Conservation (phyloP, 2,888 invertebrate genomes). For the Parascotia fuliginaria region DNA sequence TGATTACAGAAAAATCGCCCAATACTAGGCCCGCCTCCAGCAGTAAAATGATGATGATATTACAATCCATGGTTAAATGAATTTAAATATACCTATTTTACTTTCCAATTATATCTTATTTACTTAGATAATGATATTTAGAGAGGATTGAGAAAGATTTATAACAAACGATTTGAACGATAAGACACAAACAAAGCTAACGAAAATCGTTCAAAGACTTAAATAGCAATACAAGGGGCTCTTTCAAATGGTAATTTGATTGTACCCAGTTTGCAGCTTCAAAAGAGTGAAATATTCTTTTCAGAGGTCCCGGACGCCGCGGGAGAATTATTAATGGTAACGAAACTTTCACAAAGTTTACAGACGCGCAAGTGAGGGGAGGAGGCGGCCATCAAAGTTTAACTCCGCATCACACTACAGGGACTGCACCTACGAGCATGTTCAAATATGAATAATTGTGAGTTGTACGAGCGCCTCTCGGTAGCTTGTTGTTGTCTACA, state of each 20-base stretch:
- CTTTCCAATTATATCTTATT: too few relatives aligned
- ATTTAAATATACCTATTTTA: too few relatives aligned
- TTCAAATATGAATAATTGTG: constrained; percentile 8
- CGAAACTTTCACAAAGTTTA: constrained; percentile 65
- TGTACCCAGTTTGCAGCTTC: constrained; percentile 76
- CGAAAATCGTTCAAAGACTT: constrained; percentile 67
- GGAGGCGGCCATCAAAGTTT: constrained; percentile 27
- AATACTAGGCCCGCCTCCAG: too few relatives aligned
- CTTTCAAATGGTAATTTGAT: constrained; percentile 83
- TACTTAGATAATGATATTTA: constrained; percentile 7
- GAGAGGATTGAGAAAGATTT: constrained; percentile 34
- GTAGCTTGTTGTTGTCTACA: too few relatives aligned
- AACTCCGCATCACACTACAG: constrained; percentile 25
- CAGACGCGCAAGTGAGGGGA: constrained; percentile 47
- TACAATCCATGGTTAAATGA: too few relatives aligned
- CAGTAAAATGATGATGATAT: too few relatives aligned
- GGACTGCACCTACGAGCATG: constrained; percentile 24
- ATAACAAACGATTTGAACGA: constrained; percentile 38
- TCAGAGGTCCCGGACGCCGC: constrained; percentile 67
- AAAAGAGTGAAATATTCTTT: constrained; percentile 83
- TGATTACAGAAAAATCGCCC: too few relatives aligned
- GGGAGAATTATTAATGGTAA: constrained; percentile 76
- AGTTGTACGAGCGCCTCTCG: background rate
- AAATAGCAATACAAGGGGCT: constrained; percentile 67
- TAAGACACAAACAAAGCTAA: constrained; percentile 59